Conservation (phyloP, 2,797 vertebrate species). For the Emydoidea blandingii region DNA sequence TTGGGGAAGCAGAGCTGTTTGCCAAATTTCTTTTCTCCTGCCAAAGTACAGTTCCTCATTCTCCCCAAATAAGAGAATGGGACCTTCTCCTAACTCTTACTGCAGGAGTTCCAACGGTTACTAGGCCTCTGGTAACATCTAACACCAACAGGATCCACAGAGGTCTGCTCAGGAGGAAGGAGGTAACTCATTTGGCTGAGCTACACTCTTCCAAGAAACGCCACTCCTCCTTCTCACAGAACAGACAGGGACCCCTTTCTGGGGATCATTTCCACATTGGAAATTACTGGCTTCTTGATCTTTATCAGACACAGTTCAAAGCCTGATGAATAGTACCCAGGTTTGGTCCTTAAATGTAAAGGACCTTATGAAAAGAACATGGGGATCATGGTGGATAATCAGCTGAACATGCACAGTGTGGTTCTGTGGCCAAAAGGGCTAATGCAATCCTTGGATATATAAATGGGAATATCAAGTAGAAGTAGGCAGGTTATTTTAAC, state of each 20-base stretch:
- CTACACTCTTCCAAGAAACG: background rate
- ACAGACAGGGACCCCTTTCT: background rate
- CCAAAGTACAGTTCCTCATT: too few relatives aligned
- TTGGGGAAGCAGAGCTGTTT: too few relatives aligned
- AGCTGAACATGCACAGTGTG: background rate
- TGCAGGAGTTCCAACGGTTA: too few relatives aligned
- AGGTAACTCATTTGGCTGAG: too few relatives aligned
- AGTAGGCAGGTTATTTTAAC: background rate
- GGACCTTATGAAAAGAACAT: background rate
- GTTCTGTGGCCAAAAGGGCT: background rate
- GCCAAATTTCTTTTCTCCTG: too few relatives aligned
- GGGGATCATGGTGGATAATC: background rate
- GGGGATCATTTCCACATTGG: background rate
- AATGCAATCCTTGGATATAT: accelerated
- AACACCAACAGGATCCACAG: too few relatives aligned
- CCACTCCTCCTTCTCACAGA: background rate
- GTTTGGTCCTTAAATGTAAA: background rate
- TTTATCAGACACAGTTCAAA: background rate
- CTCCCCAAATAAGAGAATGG: too few relatives aligned
- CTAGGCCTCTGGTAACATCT: too few relatives aligned
- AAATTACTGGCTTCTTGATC: background rate
- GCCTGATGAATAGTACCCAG: background rate
- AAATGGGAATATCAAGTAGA: background rate
- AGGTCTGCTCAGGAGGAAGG: too few relatives aligned
- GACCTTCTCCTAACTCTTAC: too few relatives aligned